phyloP scores from a whole-genome alignment of 2,113 vertebrate genomes.

The Gambusia affinis region DNA sequence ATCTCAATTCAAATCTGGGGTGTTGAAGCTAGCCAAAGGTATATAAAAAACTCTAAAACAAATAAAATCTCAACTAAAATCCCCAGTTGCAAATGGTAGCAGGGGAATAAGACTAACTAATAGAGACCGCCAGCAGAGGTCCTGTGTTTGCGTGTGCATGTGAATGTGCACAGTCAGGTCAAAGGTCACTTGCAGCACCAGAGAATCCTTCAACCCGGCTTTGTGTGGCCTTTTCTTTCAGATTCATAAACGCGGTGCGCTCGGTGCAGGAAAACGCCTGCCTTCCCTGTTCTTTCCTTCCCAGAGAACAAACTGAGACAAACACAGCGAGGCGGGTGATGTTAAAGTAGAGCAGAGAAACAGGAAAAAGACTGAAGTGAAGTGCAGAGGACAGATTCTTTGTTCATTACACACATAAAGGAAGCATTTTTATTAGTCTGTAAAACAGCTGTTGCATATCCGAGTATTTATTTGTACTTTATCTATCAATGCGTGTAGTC shows the following conservation, averaged over 20 bases:
- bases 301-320: not conserved
- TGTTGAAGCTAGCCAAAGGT: not conserved
- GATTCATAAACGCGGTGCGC: not conserved
- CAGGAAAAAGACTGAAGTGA: no score
- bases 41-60: not conserved
- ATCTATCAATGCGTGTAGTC: not conserved
- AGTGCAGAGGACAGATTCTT: not conserved
- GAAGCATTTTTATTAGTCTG: conserved; percentile 22
- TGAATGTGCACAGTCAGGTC: conserved; percentile 38
- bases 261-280: not conserved
- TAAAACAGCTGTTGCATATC: conserved; percentile 15
- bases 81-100: not conserved
- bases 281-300: not conserved
- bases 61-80: no score
- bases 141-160: not conserved
- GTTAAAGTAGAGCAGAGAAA: no score
- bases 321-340: not conserved
- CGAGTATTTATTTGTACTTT: not conserved
- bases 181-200: conserved; percentile 38
- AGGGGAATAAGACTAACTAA: not conserved
- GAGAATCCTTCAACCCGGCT: conserved; percentile 18
- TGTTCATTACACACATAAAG: not conserved
- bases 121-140: not conserved
- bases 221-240: conserved; percentile 24
- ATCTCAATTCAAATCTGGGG: not conserved